Base-by-base conservation (phyloP, 37 sponge, comb jelly and placozoan genomes). In the Axinella damicornis region DNA sequence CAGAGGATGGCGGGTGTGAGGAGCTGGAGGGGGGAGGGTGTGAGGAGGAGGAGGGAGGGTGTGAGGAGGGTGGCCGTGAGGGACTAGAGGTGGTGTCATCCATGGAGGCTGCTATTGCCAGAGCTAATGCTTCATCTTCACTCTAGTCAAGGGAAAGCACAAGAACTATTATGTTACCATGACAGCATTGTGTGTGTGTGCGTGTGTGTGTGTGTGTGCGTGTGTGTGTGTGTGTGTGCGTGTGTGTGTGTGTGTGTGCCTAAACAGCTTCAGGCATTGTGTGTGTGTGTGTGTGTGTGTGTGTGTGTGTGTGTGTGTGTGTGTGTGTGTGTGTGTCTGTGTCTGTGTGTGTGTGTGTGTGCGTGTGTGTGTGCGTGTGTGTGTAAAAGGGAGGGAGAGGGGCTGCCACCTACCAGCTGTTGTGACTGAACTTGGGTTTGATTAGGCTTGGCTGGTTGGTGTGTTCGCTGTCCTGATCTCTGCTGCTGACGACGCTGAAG, bases 91-190 rank as follows among this genome's bases (percentile, higher is more conserved):
- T 15, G 11, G 37, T 12, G 21, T 93, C 90, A 5, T 81, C 40
- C 41, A 93, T 27, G 21, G 94, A 93, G 13, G 86, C 90, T 25
- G 94, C 90, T 53, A 93, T 77, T 2, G 94, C 94, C 15, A 20
- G 66, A 19, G 94, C 94, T 37, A 93, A n/a, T 65, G 94, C 94
- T 15, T 82, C 90, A 77, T 93, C 94, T 60, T 93, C 94, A 65
- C 33, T 24, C 80, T 79, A 30, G 20, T 35, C 9, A 2, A 62
- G 5, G 12, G 12, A 11, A 62, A 27, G 64, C 2, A 62, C 1
- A 66, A 27, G 63, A 11, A 57, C 16, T 57, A 19, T 28, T 27
- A 62, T 28, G 24, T 27, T 2, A n/a, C 5, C 16, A 33, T 66
- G 27, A 34, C 17, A 16, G 55, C n/a, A n/a, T n/a, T 52, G 53